These are phyloP conservation scores for Pachydiplax longipennis DNA, from an alignment of 2,888 invertebrate species.

Conservation along the genomic window DNA sequence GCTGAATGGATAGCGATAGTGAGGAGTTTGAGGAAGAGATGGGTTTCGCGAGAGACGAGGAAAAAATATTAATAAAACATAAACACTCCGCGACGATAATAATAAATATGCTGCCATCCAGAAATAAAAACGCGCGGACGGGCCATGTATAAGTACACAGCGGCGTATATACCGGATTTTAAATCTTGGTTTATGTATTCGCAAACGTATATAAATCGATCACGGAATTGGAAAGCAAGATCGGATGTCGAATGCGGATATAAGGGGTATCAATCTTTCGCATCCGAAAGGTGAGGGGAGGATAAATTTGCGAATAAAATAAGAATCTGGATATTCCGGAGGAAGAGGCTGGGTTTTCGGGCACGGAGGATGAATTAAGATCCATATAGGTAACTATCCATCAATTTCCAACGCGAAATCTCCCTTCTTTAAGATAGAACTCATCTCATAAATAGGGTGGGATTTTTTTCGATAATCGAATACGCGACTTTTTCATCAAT, in stretches of 20 bases:
- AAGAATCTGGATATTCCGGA: neutral
- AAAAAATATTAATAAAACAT: slow-evolving; percentile 20
- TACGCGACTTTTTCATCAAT: slow-evolving; percentile 35
- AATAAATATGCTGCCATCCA: neutral
- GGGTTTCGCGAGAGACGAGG: neutral
- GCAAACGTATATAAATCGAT: neutral
- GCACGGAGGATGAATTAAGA: neutral
- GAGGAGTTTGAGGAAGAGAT: slow-evolving; percentile 37
- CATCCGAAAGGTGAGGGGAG: neutral
- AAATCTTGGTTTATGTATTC: neutral
- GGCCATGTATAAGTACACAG: neutral
- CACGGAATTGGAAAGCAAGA: neutral
- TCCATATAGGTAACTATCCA: neutral
- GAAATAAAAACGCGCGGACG: neutral
- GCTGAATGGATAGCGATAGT: slow-evolving; percentile 45
- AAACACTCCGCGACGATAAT: slow-evolving; percentile 13
- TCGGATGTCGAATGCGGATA: neutral
- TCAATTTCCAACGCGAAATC: neutral
- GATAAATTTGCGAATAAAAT: neutral
- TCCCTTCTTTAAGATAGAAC: neutral
- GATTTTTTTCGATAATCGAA: slow-evolving; percentile 39
- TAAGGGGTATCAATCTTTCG: neutral
- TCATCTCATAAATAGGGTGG: slow-evolving; percentile 23
- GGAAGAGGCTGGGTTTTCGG: neutral
- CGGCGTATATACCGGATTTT: too few relatives aligned